Base-by-base conservation (phyloP, 2,888 invertebrate genomes). In the Globia sparganii region DNA sequence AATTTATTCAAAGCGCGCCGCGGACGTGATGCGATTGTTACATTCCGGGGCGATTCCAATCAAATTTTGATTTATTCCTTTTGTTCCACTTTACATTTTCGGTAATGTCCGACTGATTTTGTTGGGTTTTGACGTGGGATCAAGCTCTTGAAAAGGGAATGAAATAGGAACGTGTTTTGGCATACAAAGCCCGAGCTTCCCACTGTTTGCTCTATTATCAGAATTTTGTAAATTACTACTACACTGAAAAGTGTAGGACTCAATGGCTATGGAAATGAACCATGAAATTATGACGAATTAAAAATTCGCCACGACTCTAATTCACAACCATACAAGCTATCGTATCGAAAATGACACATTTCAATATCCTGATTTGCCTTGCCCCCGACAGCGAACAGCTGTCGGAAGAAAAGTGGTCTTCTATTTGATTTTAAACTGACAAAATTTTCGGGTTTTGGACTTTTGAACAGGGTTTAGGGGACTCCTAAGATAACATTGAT, bases 61-160 rank as follows among this genome's bases (percentile, higher is more conserved):
- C 93, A 91, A 92, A 94, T 91, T 94, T 93, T 93, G 94, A 94
- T 94, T 94, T 94, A 93, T 93, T 91, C 91, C 89, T 88, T 88
- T 91, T 90, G 90, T 93, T 91, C 91, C 89, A 88, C 88, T 91
- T 90, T 87, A 87, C 86, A 87, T 90, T 91, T 86, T 84, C 73
- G 83, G 88, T 88, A 88, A 88, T 89, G 86, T 86, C 87, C 84
- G 84, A 81, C 87, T 90, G 89, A 91, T 89, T 90, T 82, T 86
- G 85, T 90, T 89, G 87, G 80, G 81, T 81, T 90, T 86, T 86
- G 78, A 85, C 80, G 75, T 76, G 80, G 78, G 81, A 79, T 87
- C 77, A 84, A 76, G 64, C 72, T 67, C 40, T 84, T 71, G 73
- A 67, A 80, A 72, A 66, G 68, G 71, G 66, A 75, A 75, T 28